Conservation (phyloP, 1,140 invertebrate genomes). For the Drosophila kepulauana region DNA sequence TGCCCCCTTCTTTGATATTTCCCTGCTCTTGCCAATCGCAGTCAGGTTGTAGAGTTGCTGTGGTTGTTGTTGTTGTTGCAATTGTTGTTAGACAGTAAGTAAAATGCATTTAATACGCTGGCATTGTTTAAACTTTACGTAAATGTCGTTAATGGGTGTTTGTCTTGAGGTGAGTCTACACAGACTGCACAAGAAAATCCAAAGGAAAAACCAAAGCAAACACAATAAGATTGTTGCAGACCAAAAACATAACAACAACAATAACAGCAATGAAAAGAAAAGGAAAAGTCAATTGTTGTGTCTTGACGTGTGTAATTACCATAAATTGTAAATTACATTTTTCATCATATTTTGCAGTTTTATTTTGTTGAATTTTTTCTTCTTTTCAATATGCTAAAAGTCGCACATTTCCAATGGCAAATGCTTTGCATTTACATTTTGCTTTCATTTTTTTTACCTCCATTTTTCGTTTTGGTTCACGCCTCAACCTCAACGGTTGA, state of each 20-base stretch:
- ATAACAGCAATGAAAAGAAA: conserved; percentile 37
- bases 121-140: conserved; percentile 70
- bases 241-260: too few relatives aligned
- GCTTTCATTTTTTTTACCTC: conserved; percentile 27
- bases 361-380: conserved; percentile 20
- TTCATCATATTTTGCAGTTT: conserved; percentile 56
- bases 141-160: conserved; percentile 73
- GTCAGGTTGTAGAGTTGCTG: conserved; percentile 45
- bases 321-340: conserved; percentile 81
- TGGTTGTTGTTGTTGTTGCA: conserved; percentile 6
- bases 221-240: conserved; percentile 62
- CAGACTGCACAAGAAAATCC: conserved; percentile 18
- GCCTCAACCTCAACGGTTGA: conserved; percentile 79
- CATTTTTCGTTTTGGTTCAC: conserved; percentile 65
- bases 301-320: conserved; percentile 75
- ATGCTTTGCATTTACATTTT: conserved; percentile 71
- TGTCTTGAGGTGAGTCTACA: conserved; percentile 47
- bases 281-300: conserved; percentile 78
- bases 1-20: background rate
- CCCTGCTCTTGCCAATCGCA: background rate
- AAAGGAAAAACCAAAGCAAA: conserved; percentile 42
- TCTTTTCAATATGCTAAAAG: conserved; percentile 64
- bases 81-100: conserved; percentile 29
- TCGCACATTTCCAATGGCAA: conserved; percentile 75
- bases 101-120: conserved; percentile 45